phyloP scores from a whole-genome alignment of 2,797 vertebrate genomes.

The Enteromius viviparus region DNA sequence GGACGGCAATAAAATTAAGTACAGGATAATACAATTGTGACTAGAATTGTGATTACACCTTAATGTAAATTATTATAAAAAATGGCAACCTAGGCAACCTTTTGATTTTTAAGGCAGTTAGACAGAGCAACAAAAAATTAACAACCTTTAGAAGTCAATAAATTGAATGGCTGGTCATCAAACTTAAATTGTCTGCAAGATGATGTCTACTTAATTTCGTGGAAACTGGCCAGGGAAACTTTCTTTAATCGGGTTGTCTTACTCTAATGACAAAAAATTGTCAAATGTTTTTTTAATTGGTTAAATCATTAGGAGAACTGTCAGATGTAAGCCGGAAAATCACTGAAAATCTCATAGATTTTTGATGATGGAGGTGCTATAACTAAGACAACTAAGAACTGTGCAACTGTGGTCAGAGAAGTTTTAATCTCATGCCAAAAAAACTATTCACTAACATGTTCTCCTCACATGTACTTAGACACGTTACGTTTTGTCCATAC shows the following conservation, averaged over 20 bases:
- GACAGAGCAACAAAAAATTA: neutral
- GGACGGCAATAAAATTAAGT: neutral
- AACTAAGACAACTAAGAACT: neutral
- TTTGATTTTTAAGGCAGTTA: neutral
- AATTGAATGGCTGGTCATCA: neutral
- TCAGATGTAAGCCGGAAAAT: neutral
- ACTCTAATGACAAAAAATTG: neutral
- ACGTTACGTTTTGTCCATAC: too few species aligned
- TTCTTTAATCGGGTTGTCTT: too few species aligned
- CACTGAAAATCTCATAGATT: neutral
- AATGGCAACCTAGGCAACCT: neutral
- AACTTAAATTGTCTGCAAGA: neutral
- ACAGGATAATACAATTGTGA: neutral
- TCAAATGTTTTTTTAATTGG: neutral
- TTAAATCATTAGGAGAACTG: neutral
- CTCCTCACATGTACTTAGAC: neutral
- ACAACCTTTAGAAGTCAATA: neutral
- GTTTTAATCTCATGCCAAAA: neutral
- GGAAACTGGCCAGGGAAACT: too few species aligned
- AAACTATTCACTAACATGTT: neutral
- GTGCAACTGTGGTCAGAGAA: neutral
- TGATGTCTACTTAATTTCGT: neutral
- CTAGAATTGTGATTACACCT: too few species aligned
- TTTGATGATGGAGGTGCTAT: neutral
- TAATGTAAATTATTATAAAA: neutral